Evolutionary conservation across 2,888 invertebrate species (phyloP).

Genomic region (Lomographa bimaculata): DNA sequence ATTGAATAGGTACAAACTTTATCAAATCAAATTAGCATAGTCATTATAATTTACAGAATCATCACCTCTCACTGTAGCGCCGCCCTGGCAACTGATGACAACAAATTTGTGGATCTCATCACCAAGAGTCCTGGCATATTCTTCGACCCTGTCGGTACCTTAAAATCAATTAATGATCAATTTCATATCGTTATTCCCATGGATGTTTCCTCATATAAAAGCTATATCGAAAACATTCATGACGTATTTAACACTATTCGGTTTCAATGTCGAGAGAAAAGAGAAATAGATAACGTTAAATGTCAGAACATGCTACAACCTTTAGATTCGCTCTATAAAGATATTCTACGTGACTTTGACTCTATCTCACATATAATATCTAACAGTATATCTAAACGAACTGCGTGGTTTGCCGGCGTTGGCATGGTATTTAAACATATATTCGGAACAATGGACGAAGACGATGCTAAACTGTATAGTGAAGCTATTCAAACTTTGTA

Average conservation of each 20-base stretch:
- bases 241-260: no score
- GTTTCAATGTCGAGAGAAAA: no score
- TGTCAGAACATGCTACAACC: not conserved
- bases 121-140: constrained; percentile 7
- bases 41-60: not conserved
- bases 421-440: constrained; percentile 1
- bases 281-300: not conserved
- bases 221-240: no score
- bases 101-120: not conserved
- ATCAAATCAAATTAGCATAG: not conserved
- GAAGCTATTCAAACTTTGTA: not conserved
- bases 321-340: not conserved
- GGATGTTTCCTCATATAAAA: no score
- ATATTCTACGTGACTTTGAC: not conserved
- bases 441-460: constrained; percentile 1
- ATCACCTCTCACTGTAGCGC: not conserved
- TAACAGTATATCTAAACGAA: not conserved
- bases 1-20: no score
- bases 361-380: not conserved
- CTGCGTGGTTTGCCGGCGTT: not conserved
- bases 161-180: constrained; percentile 9
- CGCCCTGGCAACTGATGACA: not conserved
- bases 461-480: not conserved
- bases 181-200: constrained; percentile 1
- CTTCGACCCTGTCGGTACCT: constrained; percentile 1